Base-by-base conservation (phyloP, 2,888 invertebrate genomes). In the Himalopsyche kuldschensis region DNA sequence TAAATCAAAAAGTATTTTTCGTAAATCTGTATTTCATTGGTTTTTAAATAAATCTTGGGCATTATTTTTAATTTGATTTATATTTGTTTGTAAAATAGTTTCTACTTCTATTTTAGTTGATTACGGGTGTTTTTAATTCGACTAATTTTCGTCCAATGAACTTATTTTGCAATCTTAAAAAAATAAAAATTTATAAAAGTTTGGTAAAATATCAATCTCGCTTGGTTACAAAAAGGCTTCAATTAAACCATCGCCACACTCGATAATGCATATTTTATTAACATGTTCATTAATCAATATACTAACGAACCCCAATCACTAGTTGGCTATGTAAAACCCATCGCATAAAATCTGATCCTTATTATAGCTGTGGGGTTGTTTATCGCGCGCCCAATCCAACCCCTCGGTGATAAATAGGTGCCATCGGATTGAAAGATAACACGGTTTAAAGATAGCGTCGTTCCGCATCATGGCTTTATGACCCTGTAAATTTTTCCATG, bases 361-460 rank as follows among this genome's bases (percentile, higher is more conserved):
- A 31, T 46, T 75, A 75, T 80, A 31, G 47, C 41, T 35, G 75
- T 75, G 75, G 11, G 31, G 55, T 79, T 35, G 80, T 80, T 80
- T 83, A 80, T 47, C 46, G 48, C 35, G 17, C 30, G n/a, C 32
- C 78, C 35, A 27, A n/a, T 31, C 47, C 20, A 76, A 77, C 80
- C 80, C 24, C 63, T 15, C 35, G 41, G 76, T 83, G 80, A 83
- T 80, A 78, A 83, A 83, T 83, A 78, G 83, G 76, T 76, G 30
- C 80, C 75, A 80, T 83, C 76, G 75, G 76, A 79, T 83, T 79
- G 82, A 83, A 79, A 80, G 82, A 83, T 75, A 80, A 83, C 75
- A 83, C 48, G 79, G 75, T 63, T 79, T 78, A 78, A 77, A 55
- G 55, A 55, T 55, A 55, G 55, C 55, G 55, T 47, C 46, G 11